Percentiles rank a stretch among this genome's conserved stretches.
Conservation (phyloP, 1,140 invertebrate genomes). For the Scaptomyza hsui region DNA sequence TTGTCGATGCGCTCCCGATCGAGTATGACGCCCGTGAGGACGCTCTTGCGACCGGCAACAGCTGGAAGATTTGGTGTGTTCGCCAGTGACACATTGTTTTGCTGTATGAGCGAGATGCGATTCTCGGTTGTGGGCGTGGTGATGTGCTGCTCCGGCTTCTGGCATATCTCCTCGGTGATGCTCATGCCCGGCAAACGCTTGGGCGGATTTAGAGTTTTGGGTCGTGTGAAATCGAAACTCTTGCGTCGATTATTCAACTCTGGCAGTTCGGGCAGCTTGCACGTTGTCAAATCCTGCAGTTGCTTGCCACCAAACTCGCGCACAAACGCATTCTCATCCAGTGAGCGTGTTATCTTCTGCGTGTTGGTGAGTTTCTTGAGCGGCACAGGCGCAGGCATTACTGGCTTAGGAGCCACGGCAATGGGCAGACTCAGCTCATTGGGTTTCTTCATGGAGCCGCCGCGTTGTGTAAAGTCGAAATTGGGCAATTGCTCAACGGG, state of each 20-base stretch:
- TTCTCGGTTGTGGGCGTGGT: constrained; percentile 85
- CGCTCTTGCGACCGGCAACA: constrained; percentile 59
- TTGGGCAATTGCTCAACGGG: constrained; percentile 83
- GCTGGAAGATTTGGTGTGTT: constrained; percentile 40
- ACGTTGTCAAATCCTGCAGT: constrained; percentile 77
- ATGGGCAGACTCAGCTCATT: constrained; percentile 57
- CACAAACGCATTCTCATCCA: constrained; percentile 89
- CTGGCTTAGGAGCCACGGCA: constrained; percentile 25
- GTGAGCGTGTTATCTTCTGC: constrained; percentile 87
- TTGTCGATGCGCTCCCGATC: constrained; percentile 93
- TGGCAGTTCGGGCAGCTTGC: constrained; percentile 68
- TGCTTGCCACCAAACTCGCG: constrained; percentile 86
- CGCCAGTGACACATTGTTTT: constrained; percentile 83
- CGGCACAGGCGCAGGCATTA: constrained; percentile 58
- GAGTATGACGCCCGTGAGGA: constrained; percentile 85
- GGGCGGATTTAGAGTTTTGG: constrained; percentile 85
- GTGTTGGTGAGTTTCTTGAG: constrained; percentile 85
- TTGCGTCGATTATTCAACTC: constrained; percentile 81
- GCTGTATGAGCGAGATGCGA: constrained; percentile 86
- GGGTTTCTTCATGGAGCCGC: constrained; percentile 66
- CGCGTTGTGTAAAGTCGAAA: constrained; percentile 75
- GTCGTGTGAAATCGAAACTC: constrained; percentile 84
- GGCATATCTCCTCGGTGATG: constrained; percentile 76
- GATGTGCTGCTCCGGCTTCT: constrained; percentile 76
- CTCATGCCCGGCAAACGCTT: constrained; percentile 86